phyloP scores from a whole-genome alignment of 2,888 invertebrate genomes.

The Sinodicranocentrus sp. region DNA sequence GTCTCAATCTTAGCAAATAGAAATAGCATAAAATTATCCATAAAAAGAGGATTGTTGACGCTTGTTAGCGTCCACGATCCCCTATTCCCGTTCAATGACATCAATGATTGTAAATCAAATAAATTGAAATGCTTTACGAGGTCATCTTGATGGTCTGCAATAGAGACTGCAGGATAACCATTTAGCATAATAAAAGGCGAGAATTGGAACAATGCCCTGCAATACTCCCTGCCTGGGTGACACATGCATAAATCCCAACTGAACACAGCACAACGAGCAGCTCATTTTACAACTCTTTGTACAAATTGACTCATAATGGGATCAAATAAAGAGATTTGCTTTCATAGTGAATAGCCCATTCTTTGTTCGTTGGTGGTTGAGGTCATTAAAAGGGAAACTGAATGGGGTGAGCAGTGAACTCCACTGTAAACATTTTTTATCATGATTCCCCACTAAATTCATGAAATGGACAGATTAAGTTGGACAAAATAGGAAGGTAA shows the following conservation, averaged over 20 bases:
- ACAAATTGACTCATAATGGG: slow-evolving; percentile 48
- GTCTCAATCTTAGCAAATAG: too few species aligned
- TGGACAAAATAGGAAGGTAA: slow-evolving; percentile 44
- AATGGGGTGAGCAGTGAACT: not conserved
- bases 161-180: too few species aligned
- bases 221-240: slow-evolving; percentile 34
- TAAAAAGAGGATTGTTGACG: too few species aligned
- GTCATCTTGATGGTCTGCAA: not conserved
- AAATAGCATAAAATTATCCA: too few species aligned
- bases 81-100: not conserved
- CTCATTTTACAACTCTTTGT: not conserved
- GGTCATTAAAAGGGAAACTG: slow-evolving; percentile 6
- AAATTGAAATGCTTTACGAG: slow-evolving; percentile 17
- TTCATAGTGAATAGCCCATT: slow-evolving; percentile 29
- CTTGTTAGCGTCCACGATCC: too few species aligned
- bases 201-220: slow-evolving; percentile 50
- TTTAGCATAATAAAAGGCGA: not conserved
- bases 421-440: slow-evolving; percentile 31
- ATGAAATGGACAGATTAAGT: slow-evolving; percentile 31
- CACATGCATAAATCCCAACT: slow-evolving; percentile 24
- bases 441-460: slow-evolving; percentile 4
- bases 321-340: not conserved
- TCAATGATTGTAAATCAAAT: slow-evolving; percentile 13
- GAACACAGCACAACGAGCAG: not conserved
- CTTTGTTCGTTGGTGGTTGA: not conserved